phyloP scores from a whole-genome alignment of 2,888 invertebrate genomes.

The Alloplasta piceator region DNA sequence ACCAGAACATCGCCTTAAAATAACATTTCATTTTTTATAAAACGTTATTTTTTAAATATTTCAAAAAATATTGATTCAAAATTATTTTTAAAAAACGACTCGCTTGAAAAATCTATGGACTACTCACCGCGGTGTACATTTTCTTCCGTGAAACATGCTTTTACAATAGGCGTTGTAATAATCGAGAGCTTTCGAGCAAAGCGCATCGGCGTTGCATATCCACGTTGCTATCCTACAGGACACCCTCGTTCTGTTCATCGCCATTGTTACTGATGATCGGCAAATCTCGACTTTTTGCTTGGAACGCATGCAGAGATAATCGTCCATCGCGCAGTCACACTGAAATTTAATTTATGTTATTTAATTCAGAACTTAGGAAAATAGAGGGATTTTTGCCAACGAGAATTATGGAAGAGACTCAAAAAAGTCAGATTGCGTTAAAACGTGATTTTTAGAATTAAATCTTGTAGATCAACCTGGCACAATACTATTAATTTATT shows the following conservation, averaged over 20 bases:
- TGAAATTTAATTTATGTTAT: slow-evolving; percentile 77
- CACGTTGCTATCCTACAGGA: slow-evolving; percentile 91
- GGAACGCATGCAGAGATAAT: slow-evolving; percentile 88
- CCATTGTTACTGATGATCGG: slow-evolving; percentile 88
- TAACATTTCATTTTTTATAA: too few relatives aligned
- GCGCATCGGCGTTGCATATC: slow-evolving; percentile 91
- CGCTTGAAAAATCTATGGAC: neutral
- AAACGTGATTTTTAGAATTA: too few relatives aligned
- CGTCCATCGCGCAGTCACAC: slow-evolving; percentile 89
- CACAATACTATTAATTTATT: too few relatives aligned
- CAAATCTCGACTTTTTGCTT: slow-evolving; percentile 91
- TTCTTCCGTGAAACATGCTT: slow-evolving; percentile 90
- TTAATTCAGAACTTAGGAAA: too few relatives aligned
- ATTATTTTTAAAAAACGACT: too few relatives aligned
- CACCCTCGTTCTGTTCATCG: slow-evolving; percentile 88
- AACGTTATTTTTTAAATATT: too few relatives aligned
- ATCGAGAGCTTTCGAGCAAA: slow-evolving; percentile 90
- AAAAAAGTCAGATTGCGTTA: too few relatives aligned
- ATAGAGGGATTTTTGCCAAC: too few relatives aligned
- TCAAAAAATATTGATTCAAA: too few relatives aligned
- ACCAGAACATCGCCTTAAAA: too few relatives aligned
- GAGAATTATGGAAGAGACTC: too few relatives aligned
- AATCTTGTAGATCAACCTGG: too few relatives aligned
- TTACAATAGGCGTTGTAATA: slow-evolving; percentile 91
- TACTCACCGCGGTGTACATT: slow-evolving; percentile 87